These are phyloP conservation scores for Toxotes jaculatrix DNA, from an alignment of 2,113 vertebrate genomes.

Conservation along the genomic window DNA sequence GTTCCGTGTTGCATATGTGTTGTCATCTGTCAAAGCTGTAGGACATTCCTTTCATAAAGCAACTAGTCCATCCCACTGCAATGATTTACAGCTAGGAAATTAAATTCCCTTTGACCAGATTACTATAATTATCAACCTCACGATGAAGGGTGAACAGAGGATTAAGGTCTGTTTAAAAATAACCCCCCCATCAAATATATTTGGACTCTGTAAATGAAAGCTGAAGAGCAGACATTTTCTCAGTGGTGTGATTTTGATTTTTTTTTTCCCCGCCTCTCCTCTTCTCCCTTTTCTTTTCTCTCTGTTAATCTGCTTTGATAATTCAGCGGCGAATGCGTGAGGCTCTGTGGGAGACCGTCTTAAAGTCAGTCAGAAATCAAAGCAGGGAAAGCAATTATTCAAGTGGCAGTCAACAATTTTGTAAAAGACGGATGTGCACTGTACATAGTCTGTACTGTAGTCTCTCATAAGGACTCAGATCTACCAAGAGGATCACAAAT, in stretches of 20 bases:
- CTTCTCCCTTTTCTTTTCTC: slow-evolving; percentile 44
- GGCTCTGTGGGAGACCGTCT: slow-evolving; percentile 59
- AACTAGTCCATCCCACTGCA: slow-evolving; percentile 49
- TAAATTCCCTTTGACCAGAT: slow-evolving; percentile 73
- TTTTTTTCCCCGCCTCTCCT: neutral
- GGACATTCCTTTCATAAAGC: slow-evolving; percentile 34
- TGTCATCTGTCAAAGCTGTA: neutral
- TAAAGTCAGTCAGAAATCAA: slow-evolving; percentile 71
- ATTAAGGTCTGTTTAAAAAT: slow-evolving; percentile 80
- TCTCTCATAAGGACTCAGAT: slow-evolving; percentile 42
- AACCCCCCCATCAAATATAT: slow-evolving; percentile 71
- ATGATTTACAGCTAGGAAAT: slow-evolving; percentile 61
- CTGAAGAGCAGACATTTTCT: slow-evolving; percentile 60
- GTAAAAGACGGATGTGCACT: slow-evolving; percentile 49
- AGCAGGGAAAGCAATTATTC: slow-evolving; percentile 66
- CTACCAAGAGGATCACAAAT: slow-evolving; percentile 50
- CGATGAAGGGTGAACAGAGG: slow-evolving; percentile 67
- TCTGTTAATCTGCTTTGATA: slow-evolving; percentile 74
- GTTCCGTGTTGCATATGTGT: neutral
- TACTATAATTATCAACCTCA: slow-evolving; percentile 79
- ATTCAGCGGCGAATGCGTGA: slow-evolving; percentile 47
- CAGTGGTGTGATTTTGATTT: slow-evolving; percentile 53
- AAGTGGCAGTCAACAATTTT: slow-evolving; percentile 67
- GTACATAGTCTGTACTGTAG: neutral
- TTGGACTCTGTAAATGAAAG: slow-evolving; percentile 72